phyloP scores from a whole-genome alignment of 53 echinoderm and acorn worm species.

The Astropecten irregularis region DNA sequence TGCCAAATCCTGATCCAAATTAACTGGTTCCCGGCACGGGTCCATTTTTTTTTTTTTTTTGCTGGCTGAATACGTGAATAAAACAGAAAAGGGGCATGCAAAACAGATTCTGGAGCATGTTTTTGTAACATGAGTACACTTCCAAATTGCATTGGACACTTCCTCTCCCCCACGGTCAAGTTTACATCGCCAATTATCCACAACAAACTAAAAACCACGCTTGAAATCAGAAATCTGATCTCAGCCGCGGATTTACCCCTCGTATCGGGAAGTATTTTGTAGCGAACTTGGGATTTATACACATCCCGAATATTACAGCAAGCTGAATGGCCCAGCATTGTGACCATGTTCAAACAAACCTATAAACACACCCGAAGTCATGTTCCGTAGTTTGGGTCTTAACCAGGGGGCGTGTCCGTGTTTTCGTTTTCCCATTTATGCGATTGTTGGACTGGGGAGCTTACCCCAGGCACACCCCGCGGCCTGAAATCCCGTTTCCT shows the following conservation, averaged over 20 bases:
- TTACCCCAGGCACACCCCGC: slow-evolving; percentile 8
- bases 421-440: slow-evolving; percentile 21
- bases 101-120: slow-evolving; percentile 10
- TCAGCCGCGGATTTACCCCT: no score
- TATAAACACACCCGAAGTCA: slow-evolving; percentile 46
- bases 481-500: slow-evolving; percentile 33
- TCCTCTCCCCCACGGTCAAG: background rate
- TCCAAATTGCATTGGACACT: background rate
- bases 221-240: slow-evolving; percentile 33
- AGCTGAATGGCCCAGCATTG: slow-evolving; percentile 27
- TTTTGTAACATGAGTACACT: slow-evolving; percentile 20
- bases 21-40: no score
- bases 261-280: no score
- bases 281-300: no score
- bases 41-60: no score
- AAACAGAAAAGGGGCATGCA: no score
- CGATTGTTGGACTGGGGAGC: slow-evolving; percentile 19
- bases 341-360: slow-evolving; percentile 30
- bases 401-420: slow-evolving; percentile 33
- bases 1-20: no score
- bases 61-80: no score
- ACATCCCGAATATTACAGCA: no score
- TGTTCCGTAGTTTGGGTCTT: slow-evolving; percentile 33
- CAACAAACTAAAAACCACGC: slow-evolving; percentile 13
- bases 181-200: slow-evolving; percentile 26